These are phyloP conservation scores for Drosophila cracens DNA, from an alignment of 2,888 invertebrate genomes.

Conservation along the genomic window DNA sequence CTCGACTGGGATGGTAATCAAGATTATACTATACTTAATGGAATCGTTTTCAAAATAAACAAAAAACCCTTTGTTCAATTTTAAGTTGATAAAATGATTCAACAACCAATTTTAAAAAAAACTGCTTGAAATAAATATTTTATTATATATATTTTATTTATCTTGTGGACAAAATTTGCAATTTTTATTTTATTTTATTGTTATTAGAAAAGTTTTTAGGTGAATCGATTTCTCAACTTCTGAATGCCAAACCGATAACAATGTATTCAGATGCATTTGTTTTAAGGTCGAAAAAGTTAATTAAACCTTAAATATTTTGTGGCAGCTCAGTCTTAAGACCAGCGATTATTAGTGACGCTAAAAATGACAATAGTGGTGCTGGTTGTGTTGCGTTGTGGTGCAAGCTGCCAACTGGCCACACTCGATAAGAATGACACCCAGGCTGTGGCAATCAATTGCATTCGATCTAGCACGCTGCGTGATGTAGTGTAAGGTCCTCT, in stretches of 20 bases:
- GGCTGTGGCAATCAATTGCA: slow-evolving; percentile 57
- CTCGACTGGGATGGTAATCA: neutral
- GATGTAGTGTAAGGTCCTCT: slow-evolving; percentile 63
- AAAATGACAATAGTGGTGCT: slow-evolving; percentile 2
- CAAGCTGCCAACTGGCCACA: slow-evolving; percentile 7
- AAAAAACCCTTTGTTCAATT: neutral
- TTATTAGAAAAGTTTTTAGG: neutral
- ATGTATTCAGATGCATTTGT: neutral
- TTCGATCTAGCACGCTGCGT: slow-evolving; percentile 56
- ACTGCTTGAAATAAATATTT: neutral
- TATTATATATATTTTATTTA: neutral
- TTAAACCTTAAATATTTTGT: slow-evolving; percentile 2
- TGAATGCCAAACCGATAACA: neutral
- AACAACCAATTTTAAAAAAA: neutral
- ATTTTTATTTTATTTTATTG: neutral
- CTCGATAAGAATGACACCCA: slow-evolving; percentile 35
- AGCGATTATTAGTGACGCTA: neutral
- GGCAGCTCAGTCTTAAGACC: neutral
- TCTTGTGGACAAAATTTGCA: neutral
- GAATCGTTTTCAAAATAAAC: too few species aligned
- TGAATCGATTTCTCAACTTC: neutral
- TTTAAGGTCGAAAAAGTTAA: neutral
- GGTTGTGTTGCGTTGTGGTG: neutral
- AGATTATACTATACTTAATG: neutral
- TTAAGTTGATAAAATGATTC: neutral